Percentiles rank a stretch among this genome's conserved stretches.
phyloP scores from a whole-genome alignment of 2,797 vertebrate genomes.

The Eleutherodactylus coqui region DNA sequence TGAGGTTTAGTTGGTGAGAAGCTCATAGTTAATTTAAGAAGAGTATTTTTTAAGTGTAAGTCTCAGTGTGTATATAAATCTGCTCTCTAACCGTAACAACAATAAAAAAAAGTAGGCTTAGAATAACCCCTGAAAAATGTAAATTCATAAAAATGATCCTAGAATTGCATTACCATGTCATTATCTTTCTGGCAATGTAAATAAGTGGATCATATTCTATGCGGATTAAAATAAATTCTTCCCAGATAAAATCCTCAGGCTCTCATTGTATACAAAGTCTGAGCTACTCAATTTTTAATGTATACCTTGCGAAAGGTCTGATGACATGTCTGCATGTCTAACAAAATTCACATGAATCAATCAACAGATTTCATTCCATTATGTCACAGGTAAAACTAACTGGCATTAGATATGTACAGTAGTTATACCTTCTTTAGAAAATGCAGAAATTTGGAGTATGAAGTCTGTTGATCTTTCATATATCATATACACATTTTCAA shows the following conservation, averaged over 20 bases:
- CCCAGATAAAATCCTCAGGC: conserved; percentile 2
- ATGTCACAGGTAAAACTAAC: neutral
- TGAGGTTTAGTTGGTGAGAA: neutral
- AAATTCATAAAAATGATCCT: conserved; percentile 22
- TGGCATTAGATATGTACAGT: neutral
- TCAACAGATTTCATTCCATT: neutral
- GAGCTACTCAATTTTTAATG: conserved; percentile 1
- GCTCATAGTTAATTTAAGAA: neutral
- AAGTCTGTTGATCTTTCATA: neutral
- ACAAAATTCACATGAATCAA: neutral
- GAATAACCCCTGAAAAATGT: neutral
- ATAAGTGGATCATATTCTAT: neutral
- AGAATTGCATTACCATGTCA: conserved; percentile 26
- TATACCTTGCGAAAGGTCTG: neutral
- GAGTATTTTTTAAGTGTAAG: neutral
- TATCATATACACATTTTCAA: neutral
- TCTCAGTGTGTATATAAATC: neutral
- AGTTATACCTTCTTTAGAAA: neutral
- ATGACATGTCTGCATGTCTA: neutral
- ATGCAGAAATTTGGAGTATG: neutral
- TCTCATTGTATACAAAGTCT: neutral
- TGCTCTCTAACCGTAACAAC: neutral
- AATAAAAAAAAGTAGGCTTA: conserved; percentile 4
- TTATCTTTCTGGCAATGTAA: neutral
- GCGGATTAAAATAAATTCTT: conserved; percentile 12